phyloP scores from a whole-genome alignment of 2,888 invertebrate genomes.

The Lysandra coridon region DNA sequence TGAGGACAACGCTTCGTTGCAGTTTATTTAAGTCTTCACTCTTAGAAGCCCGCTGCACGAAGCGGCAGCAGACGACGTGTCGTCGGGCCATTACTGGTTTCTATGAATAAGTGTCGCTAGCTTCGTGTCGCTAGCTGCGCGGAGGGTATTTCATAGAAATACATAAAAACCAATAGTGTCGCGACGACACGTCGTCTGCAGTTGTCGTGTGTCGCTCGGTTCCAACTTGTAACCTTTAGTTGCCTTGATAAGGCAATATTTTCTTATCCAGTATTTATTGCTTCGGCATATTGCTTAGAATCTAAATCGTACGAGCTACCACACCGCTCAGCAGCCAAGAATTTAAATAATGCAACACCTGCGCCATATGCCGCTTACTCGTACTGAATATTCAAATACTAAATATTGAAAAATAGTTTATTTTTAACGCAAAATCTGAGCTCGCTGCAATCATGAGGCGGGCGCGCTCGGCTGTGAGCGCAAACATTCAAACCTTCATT shows the following conservation, averaged over 20 bases:
- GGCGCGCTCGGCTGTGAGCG: constrained; percentile 56
- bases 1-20: no score
- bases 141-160: no score
- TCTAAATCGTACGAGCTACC: not conserved
- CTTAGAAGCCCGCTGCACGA: no score
- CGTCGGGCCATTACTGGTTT: no score
- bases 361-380: not conserved
- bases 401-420: constrained; percentile 21
- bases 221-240: no score
- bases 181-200: no score
- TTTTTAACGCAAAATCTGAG: constrained; percentile 45
- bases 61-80: no score
- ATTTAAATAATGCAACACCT: constrained; percentile 10
- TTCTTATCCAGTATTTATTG: not conserved
- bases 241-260: not conserved
- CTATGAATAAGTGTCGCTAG: no score
- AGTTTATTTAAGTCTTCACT: no score
- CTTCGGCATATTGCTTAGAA: not conserved
- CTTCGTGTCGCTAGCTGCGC: no score
- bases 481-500: constrained; percentile 73
- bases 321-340: constrained; percentile 7
- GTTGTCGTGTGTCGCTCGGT: no score
- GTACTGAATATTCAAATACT: constrained; percentile 6
- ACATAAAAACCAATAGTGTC: no score
- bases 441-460: constrained; percentile 39